Evolutionary conservation across 35 echinoderm and acorn worm genomes (phyloP), one percentile per base, ranked within the genome.

Genomic region (Holothuria glaberrima): DNA sequence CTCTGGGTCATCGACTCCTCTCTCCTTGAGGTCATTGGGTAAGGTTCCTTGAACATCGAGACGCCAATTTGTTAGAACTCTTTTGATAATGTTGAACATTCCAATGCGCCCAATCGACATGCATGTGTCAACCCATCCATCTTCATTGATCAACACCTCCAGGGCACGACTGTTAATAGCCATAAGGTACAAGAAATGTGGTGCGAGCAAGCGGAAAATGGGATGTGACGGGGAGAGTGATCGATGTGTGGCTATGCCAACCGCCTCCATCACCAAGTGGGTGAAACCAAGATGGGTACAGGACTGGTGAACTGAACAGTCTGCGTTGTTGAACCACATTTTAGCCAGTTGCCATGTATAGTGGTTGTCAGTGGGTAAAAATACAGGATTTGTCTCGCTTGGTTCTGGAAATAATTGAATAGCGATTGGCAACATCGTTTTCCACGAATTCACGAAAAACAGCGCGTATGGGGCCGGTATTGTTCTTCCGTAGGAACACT

Each of bases 391-490:
- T 48, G 71, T 83, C 0, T 70, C 71, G 26, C 36, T 52, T 22
- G 84, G 59, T 21, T 91, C 64, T 41, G 70, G 89, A 59, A 88
- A 88, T 6, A 95, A 64, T 63, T 95, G 94, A 45, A 95, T 95
- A 17, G 94, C 94, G 18, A 95, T 90, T 58, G 94, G 94, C 46
- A 95, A 20, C 5, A 95, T 76, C 29, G 82, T 32, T 19, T 88
- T 68, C 13, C 83, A 72, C 32, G 83, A 70, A 70, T 95, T 89
- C 30, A 95, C 89, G 58, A 88, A 95, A 48, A 95, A 95, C 33
- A 94, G 65, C 3, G 88, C 93, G 14, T 88, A 36, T 7, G 93
- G 93, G 14, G 76, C 76, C 26, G 52, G 26, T 30, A 81, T 41
- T n/a, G 82, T 92, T 89, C 86, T 88, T 0, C 57, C 54, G 9